Evolutionary conservation across 37 sponge, comb jelly and placozoan genomes (phyloP).

Genomic region (Aplysina aerophoba): DNA sequence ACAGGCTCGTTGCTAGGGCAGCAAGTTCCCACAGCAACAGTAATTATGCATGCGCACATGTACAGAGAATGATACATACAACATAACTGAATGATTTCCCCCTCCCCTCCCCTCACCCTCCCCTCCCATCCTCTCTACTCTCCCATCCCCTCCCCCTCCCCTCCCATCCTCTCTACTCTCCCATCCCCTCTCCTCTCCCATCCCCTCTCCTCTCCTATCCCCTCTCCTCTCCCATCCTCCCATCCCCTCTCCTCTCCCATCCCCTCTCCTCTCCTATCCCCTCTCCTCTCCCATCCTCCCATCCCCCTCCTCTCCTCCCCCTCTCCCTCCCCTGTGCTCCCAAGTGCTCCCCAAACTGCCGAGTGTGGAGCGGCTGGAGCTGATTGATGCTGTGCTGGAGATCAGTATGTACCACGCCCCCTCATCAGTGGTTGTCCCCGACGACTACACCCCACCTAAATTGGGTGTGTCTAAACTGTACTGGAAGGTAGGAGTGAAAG

Average conservation of each 20-base stretch:
- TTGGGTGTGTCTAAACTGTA: constrained; percentile 90
- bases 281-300: too few relatives aligned
- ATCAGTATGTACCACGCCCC: constrained; percentile 75
- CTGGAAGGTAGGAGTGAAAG: too few relatives aligned
- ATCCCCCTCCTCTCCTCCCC: neutral
- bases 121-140: neutral
- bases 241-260: too few relatives aligned
- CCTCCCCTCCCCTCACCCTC: neutral
- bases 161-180: too few relatives aligned
- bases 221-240: too few relatives aligned
- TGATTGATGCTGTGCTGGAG: constrained; percentile 80
- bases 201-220: too few relatives aligned
- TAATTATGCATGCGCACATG: too few relatives aligned
- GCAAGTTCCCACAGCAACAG: constrained; percentile 83
- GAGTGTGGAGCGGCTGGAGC: constrained; percentile 62
- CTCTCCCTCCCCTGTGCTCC: neutral
- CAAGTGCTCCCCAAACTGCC: constrained; percentile 67
- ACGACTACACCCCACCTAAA: constrained; percentile 80
- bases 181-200: too few relatives aligned
- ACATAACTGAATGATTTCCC: too few relatives aligned
- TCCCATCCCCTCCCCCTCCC: too few relatives aligned
- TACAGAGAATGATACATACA: too few relatives aligned
- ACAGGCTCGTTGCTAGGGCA: constrained; percentile 88
- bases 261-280: too few relatives aligned
- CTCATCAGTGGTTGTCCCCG: constrained; percentile 73